Evolutionary conservation across 2,797 vertebrate genomes (phyloP), one percentile per base, ranked within the genome.

Genomic region (Pseudotriccus pelzelni): DNA sequence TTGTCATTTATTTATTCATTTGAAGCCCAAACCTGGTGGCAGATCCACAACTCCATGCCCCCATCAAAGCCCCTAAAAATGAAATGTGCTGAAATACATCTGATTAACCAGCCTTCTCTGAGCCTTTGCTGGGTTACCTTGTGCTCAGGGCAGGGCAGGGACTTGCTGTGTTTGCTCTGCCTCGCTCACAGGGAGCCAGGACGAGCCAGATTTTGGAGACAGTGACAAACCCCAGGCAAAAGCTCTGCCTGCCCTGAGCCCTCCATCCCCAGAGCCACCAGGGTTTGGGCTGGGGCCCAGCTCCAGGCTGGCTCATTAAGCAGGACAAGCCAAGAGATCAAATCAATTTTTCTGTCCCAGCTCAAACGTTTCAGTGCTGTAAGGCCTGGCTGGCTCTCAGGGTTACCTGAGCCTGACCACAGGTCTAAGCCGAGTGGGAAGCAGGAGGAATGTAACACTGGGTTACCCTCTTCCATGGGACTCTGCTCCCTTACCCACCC

Each of bases 1-100:
- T 95, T 87, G 53, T 93, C 70, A 37, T 94, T 94, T 95, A 83
- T 93, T 96, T 92, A 88, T 94, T 78, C 84, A 32, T 90, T 56
- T 80, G 81, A 90, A 92, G 56, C 81, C 86, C 90, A 85, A 95
- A 83, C 84, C 80, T 94, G 95, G 93, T 60, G 3, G 74, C 86
- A 47, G 56, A 87, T 52, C 89, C 75, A 41, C 68, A 46, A 27
- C 28, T 83, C 75, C 63, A 44, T 32, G 72, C 85, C 86, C 73
- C 0, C 0, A 94, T 85, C 92, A 94, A 83, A 95, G 86, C 52
- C 72, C 82, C 87, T 87, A 46, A 60, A 87, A 95, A 74, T 3
- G 28, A 87, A 83, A 92, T 32, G 84, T 91, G 92, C 63, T 87
- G 90, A 90, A 94, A 95, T 56, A 23, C 1, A 2, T 81, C 56